Conservation (phyloP, 2,888 invertebrate species). For the Eupithecia vulgata region DNA sequence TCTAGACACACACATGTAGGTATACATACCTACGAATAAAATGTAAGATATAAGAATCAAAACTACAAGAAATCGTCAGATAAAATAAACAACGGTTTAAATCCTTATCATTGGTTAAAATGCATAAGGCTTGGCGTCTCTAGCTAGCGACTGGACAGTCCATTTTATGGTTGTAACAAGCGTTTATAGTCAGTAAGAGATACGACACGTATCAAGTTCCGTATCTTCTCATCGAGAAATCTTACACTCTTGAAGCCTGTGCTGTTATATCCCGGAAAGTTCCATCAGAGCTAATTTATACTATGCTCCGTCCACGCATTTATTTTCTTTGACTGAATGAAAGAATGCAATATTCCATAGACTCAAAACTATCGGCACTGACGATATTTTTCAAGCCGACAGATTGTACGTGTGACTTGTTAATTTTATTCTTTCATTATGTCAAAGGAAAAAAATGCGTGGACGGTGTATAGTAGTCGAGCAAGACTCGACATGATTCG, state of each 20-base stretch:
- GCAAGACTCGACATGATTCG: not conserved
- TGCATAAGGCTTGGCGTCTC: not conserved
- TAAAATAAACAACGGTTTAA: not conserved
- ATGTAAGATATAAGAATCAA: not conserved
- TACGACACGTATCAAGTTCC: not conserved
- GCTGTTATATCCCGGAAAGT: not conserved
- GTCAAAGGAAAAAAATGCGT: no score
- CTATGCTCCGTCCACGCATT: not conserved
- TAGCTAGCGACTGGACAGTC: not conserved
- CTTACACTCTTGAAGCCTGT: not conserved
- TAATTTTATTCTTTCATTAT: no score
- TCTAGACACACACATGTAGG: constrained; percentile 4
- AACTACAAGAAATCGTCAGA: not conserved
- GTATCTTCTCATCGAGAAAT: not conserved
- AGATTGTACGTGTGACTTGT: no score
- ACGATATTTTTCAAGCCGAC: no score
- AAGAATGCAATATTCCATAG: no score
- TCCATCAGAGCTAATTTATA: not conserved
- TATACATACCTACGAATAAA: not conserved
- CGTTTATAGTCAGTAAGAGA: not conserved
- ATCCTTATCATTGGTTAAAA: not conserved
- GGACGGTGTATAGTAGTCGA: not conserved
- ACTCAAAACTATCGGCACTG: no score
- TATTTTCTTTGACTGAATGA: no score
- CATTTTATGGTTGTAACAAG: not conserved